A percentile compares a stretch with the other conserved stretches of the same genome.
phyloP scores from a whole-genome alignment of 2,888 invertebrate genomes.

The Thelaira solivaga region DNA sequence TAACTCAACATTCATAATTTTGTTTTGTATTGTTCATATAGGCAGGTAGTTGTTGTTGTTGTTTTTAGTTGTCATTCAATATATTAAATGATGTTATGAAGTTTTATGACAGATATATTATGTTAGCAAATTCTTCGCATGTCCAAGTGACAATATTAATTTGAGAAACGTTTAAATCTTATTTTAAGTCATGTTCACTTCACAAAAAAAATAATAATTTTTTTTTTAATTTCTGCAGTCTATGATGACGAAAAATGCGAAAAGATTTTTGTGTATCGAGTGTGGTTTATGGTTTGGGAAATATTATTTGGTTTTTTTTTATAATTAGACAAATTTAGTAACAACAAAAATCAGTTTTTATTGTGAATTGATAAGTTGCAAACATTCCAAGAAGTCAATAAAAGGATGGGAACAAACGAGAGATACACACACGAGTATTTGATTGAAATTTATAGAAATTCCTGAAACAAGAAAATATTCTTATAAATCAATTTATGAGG shows the following conservation, averaged over 20 bases:
- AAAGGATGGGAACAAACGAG: too few species aligned
- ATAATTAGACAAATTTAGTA: slow-evolving; percentile 46
- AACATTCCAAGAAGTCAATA: neutral
- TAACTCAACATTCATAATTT: slow-evolving; percentile 70
- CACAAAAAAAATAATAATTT: too few species aligned
- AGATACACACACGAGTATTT: neutral
- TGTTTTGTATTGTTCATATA: neutral
- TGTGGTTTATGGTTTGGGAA: too few species aligned
- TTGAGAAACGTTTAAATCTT: slow-evolving; percentile 65
- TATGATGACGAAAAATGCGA: too few species aligned
- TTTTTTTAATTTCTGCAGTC: too few species aligned
- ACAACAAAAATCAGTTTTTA: slow-evolving; percentile 31
- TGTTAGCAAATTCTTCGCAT: slow-evolving; percentile 75
- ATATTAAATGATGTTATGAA: slow-evolving; percentile 69
- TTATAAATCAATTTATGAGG: slow-evolving; percentile 38
- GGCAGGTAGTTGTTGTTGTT: neutral
- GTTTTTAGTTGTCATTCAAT: slow-evolving; percentile 62
- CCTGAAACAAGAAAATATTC: slow-evolving; percentile 14
- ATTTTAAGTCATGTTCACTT: slow-evolving; percentile 37
- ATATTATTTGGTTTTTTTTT: too few species aligned
- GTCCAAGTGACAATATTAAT: slow-evolving; percentile 75
- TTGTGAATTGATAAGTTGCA: slow-evolving; percentile 4
- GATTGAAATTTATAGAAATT: slow-evolving; percentile 25
- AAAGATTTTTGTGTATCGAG: too few species aligned
- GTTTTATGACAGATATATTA: slow-evolving; percentile 74